phyloP scores from a whole-genome alignment of 1,140 invertebrate genomes.

The Spodoptera litura region DNA sequence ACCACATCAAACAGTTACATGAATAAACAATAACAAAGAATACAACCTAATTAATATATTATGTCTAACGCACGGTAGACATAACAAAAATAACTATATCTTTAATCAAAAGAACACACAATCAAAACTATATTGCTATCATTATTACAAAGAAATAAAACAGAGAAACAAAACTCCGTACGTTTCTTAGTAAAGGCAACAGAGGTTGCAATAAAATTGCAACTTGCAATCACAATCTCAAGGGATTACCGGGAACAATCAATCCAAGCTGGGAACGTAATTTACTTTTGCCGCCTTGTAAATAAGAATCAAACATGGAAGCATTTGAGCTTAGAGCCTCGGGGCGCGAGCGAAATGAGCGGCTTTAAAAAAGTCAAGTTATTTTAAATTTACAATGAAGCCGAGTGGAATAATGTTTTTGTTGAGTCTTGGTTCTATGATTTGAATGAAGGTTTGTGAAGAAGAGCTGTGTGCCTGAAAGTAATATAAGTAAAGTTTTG shows the following conservation, averaged over 20 bases:
- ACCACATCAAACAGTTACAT: no score
- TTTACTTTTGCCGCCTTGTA: constrained; percentile 68
- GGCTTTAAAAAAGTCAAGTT: constrained; percentile 9
- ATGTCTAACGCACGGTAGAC: no score
- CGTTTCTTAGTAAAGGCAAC: constrained; percentile 13
- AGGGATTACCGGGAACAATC: constrained; percentile 62
- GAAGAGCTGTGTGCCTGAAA: neutral
- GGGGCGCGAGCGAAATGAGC: constrained; percentile 38
- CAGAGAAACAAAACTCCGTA: neutral
- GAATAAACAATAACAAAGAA: no score
- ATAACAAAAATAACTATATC: no score
- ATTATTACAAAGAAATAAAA: constrained; percentile 7
- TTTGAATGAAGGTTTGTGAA: neutral
- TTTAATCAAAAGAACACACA: neutral
- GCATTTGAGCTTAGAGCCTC: constrained; percentile 38
- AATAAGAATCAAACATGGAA: constrained; percentile 62
- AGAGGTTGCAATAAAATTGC: constrained; percentile 55
- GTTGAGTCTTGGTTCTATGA: neutral
- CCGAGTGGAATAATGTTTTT: neutral
- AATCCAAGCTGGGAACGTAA: constrained; percentile 62
- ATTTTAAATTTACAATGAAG: constrained; percentile 36
- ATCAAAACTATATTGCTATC: neutral
- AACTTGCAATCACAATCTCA: constrained; percentile 56
- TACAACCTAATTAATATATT: no score
- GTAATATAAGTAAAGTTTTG: neutral